These are phyloP conservation scores for Crotalus helleri DNA, from an alignment of 2,113 vertebrate genomes.

Conservation along the genomic window DNA sequence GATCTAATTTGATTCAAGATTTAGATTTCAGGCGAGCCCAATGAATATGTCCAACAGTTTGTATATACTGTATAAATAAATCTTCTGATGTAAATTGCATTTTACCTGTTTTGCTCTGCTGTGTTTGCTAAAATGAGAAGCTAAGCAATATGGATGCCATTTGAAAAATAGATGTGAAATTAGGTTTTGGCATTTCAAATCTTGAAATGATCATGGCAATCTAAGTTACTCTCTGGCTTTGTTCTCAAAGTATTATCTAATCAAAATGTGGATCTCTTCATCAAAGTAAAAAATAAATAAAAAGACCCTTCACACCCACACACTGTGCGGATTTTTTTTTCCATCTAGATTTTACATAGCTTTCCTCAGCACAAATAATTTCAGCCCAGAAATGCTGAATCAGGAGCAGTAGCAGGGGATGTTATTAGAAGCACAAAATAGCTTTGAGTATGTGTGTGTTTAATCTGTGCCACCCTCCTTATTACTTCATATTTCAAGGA, in stretches of 20 bases:
- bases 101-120: neutral
- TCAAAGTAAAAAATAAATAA: constrained; percentile 18
- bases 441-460: constrained; percentile 17
- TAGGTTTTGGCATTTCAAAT: constrained; percentile 9
- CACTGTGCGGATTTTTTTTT: neutral
- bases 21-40: neutral
- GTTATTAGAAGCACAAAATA: constrained; percentile 32
- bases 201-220: neutral
- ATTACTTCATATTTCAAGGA: constrained; percentile 56
- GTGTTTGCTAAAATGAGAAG: neutral
- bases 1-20: neutral
- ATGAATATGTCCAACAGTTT: neutral
- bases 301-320: neutral
- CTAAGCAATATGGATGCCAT: neutral
- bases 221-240: neutral
- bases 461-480: constrained; percentile 34
- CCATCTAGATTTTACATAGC: neutral
- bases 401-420: constrained; percentile 27
- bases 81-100: neutral
- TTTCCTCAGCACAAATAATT: constrained; percentile 32
- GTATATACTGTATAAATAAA: neutral
- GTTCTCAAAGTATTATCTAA: neutral
- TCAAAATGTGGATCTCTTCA: neutral
- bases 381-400: constrained; percentile 18
- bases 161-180: neutral